Evolutionary conservation across 2,797 vertebrate genomes (phyloP).

Genomic region (Alectoris magna): DNA sequence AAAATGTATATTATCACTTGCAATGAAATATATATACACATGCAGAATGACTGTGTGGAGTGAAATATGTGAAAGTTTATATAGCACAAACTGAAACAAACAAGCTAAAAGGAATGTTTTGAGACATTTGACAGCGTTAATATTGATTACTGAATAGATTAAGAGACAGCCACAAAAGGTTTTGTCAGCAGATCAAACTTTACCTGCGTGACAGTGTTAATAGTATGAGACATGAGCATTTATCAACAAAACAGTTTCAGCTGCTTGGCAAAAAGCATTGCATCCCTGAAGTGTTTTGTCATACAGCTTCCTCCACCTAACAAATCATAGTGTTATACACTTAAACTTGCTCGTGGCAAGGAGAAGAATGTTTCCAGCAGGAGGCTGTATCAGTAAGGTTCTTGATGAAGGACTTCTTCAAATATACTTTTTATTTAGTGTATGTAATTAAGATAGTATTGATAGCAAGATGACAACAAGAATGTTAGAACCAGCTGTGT

Average conservation of each 20-base stretch:
- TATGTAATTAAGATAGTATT: slow-evolving; percentile 22
- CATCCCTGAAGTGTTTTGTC: slow-evolving; percentile 73
- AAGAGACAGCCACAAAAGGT: slow-evolving; percentile 73
- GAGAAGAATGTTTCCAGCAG: slow-evolving; percentile 63
- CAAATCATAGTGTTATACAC: slow-evolving; percentile 73
- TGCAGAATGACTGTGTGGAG: not conserved
- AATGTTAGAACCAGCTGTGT: not conserved
- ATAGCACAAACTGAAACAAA: slow-evolving; percentile 2
- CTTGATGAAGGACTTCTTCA: slow-evolving; percentile 52
- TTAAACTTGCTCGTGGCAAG: slow-evolving; percentile 68
- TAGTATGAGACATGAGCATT: slow-evolving; percentile 68
- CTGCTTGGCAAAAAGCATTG: slow-evolving; percentile 70
- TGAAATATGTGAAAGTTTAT: not conserved
- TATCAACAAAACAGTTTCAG: slow-evolving; percentile 74
- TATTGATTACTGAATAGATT: slow-evolving; percentile 79
- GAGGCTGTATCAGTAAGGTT: slow-evolving; percentile 33
- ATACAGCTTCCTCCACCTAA: slow-evolving; percentile 68
- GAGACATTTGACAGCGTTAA: slow-evolving; percentile 69
- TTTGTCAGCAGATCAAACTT: slow-evolving; percentile 77
- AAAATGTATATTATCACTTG: slow-evolving; percentile 39
- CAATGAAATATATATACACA: slow-evolving; percentile 61
- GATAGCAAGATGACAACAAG: slow-evolving; percentile 35
- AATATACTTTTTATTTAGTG: slow-evolving; percentile 45
- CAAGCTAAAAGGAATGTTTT: slow-evolving; percentile 52
- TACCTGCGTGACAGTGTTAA: slow-evolving; percentile 50